phyloP scores from a whole-genome alignment of 2,113 vertebrate genomes.

The Plotosus lineatus region DNA sequence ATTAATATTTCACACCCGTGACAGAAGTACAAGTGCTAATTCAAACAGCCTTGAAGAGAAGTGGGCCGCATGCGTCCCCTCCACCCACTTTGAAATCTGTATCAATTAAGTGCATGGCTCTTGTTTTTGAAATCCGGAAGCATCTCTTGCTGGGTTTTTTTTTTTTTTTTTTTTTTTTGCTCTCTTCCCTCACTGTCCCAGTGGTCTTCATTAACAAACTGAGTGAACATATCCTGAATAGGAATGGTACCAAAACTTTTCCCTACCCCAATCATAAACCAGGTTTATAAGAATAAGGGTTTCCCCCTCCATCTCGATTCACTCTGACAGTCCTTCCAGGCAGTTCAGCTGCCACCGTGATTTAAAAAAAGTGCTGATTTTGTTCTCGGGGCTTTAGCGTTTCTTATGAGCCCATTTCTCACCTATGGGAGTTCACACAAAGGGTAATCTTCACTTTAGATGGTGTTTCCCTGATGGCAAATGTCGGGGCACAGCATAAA shows the following conservation, averaged over 20 bases:
- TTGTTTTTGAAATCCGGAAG: constrained; percentile 49
- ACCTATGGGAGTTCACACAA: constrained; percentile 35
- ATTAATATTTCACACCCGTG: constrained; percentile 47
- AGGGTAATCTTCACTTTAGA: constrained; percentile 34
- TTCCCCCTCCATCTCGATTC: not conserved
- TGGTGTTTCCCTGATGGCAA: constrained; percentile 2
- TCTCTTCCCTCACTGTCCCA: constrained; percentile 53
- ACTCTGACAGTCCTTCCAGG: not conserved
- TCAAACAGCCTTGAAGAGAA: constrained; percentile 51
- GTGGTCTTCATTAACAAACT: constrained; percentile 58
- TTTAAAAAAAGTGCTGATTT: constrained; percentile 8
- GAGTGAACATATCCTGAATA: constrained; percentile 49
- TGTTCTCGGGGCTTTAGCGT: not conserved
- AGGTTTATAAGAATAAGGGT: no score
- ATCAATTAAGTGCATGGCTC: constrained; percentile 54
- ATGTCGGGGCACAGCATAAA: not conserved
- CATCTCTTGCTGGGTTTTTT: constrained; percentile 46
- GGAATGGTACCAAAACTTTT: constrained; percentile 42
- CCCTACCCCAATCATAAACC: constrained; percentile 6
- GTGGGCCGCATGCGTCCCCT: not conserved
- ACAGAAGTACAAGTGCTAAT: constrained; percentile 36
- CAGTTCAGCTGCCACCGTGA: not conserved
- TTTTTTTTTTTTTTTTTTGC: no score
- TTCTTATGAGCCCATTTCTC: constrained; percentile 21
- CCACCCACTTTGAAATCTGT: constrained; percentile 49